A percentile compares a stretch with the other conserved stretches of the same genome.
phyloP scores from a whole-genome alignment of 2,888 invertebrate species.

The Tipula lateralis region DNA sequence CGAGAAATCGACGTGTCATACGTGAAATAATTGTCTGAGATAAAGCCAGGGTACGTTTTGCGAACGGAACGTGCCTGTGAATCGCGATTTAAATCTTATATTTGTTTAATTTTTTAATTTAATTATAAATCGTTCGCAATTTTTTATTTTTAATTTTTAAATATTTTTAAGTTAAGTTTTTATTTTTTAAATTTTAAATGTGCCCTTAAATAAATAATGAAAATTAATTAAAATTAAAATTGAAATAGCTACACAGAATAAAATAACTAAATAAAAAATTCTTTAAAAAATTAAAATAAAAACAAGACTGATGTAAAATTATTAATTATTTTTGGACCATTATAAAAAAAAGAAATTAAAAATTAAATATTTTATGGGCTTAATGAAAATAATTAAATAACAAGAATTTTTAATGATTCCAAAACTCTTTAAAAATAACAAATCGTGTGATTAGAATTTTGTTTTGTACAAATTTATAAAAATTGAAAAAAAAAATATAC shows the following conservation, averaged over 20 bases:
- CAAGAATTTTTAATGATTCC: constrained; percentile 4
- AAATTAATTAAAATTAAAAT: constrained; percentile 28
- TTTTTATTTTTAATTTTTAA: not conserved
- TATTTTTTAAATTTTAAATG: constrained; percentile 25
- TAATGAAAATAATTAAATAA: not conserved
- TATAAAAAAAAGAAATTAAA: not conserved
- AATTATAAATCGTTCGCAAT: constrained; percentile 28
- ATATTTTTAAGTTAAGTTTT: constrained; percentile 26
- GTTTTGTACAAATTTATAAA: constrained; percentile 25
- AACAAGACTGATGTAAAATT: constrained; percentile 24
- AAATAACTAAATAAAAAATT: not conserved
- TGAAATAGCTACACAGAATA: not conserved
- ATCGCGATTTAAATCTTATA: not conserved
- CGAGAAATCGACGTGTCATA: constrained; percentile 85
- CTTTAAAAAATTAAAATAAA: not conserved
- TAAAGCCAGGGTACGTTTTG: constrained; percentile 39
- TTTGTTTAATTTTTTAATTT: constrained; percentile 15
- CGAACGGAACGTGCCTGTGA: constrained; percentile 37
- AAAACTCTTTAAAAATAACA: not conserved
- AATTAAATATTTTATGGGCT: constrained; percentile 11
- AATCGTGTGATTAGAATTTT: not conserved
- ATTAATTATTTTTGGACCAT: constrained; percentile 24
- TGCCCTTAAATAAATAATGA: constrained; percentile 28
- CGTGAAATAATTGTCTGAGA: constrained; percentile 82
- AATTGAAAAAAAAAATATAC: constrained; percentile 12